Conservation (phyloP, 2,113 vertebrate genomes). For the Myxocyprinus asiaticus region DNA sequence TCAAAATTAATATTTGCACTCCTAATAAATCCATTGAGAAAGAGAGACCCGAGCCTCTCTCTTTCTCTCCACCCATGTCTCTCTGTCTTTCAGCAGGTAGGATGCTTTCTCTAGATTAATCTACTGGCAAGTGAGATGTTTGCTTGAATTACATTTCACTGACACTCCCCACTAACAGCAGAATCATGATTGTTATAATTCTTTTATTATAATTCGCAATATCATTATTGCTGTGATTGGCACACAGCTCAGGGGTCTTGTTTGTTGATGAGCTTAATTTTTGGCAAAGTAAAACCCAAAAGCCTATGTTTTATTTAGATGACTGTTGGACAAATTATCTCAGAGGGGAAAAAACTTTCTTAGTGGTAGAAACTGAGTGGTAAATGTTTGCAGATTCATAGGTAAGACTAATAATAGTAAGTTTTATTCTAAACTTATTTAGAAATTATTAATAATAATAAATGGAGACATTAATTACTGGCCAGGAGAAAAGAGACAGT, state of each 20-base stretch:
- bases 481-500: too few relatives aligned
- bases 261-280: conserved; percentile 17
- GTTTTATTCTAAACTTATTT: too few relatives aligned
- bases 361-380: too few relatives aligned
- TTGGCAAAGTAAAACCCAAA: conserved; percentile 15
- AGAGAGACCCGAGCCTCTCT: background rate
- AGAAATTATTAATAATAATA: too few relatives aligned
- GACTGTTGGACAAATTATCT: background rate
- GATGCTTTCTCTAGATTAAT: conserved; percentile 69
- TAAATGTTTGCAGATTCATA: too few relatives aligned
- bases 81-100: conserved; percentile 58
- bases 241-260: conserved; percentile 4
- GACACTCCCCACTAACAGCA: conserved; percentile 15
- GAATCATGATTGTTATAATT: conserved; percentile 48
- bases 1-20: conserved; percentile 73
- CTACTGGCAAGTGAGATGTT: conserved; percentile 73
- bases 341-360: background rate
- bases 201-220: conserved; percentile 39
- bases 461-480: too few relatives aligned
- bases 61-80: conserved; percentile 50
- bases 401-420: too few relatives aligned
- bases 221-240: conserved; percentile 44
- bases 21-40: conserved; percentile 49
- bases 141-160: conserved; percentile 64
- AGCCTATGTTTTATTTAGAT: conserved; percentile 1